phyloP scores from a whole-genome alignment of 92 coral and sea anemone species.

The Siderastrea siderea region DNA sequence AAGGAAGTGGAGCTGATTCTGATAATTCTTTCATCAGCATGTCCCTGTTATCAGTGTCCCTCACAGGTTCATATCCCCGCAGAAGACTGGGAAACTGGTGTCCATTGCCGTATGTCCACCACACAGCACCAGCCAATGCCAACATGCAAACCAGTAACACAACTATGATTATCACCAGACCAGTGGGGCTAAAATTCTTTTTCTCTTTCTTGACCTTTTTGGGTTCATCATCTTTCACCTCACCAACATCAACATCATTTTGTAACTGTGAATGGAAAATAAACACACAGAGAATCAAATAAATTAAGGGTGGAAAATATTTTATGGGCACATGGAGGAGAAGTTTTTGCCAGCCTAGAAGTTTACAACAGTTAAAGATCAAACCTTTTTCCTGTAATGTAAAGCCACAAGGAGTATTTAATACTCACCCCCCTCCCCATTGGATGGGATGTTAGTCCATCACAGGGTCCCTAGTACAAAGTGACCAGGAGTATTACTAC shows the following conservation, averaged over 20 bases:
- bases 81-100: conserved; percentile 14
- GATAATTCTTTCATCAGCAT: conserved; percentile 13
- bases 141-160: conserved; percentile 22
- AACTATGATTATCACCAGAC: not conserved
- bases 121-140: conserved; percentile 29
- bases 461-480: too few species aligned
- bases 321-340: too few species aligned
- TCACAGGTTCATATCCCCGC: conserved; percentile 48
- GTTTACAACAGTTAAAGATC: too few species aligned
- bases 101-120: conserved; percentile 48
- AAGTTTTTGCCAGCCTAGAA: too few species aligned
- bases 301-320: too few species aligned
- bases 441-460: too few species aligned
- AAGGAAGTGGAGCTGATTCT: conserved; percentile 6
- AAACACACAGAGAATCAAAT: too few species aligned
- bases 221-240: not conserved
- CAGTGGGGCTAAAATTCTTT: conserved; percentile 10
- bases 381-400: too few species aligned
- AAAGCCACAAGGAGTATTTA: too few species aligned
- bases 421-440: too few species aligned
- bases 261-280: not conserved
- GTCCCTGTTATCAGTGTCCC: not conserved
- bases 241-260: conserved; percentile 29
- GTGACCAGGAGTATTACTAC: too few species aligned
- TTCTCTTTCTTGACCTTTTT: not conserved